These are phyloP conservation scores for Drosophila yooni DNA, from an alignment of 2,888 invertebrate species.

Conservation along the genomic window DNA sequence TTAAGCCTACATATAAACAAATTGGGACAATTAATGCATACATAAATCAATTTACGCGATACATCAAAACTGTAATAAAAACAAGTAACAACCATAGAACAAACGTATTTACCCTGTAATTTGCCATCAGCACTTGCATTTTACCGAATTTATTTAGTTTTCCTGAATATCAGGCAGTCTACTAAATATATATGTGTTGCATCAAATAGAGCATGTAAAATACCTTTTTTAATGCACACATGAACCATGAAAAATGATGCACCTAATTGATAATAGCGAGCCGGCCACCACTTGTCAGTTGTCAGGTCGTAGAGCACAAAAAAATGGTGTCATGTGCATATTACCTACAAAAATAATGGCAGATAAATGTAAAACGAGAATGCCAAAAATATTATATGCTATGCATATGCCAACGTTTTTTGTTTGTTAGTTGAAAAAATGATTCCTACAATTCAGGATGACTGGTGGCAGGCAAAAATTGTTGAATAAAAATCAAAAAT, in stretches of 20 bases:
- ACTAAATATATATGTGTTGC: neutral
- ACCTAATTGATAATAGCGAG: conserved; percentile 57
- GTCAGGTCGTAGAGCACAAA: conserved; percentile 52
- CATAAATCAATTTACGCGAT: conserved; percentile 57
- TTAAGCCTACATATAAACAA: conserved; percentile 37
- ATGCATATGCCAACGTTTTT: conserved; percentile 29
- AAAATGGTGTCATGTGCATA: conserved; percentile 48
- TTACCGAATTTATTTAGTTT: neutral
- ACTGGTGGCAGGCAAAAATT: conserved; percentile 3
- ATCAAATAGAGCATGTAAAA: neutral
- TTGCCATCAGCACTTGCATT: neutral
- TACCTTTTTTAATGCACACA: conserved; percentile 7
- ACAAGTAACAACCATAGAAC: neutral
- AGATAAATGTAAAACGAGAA: conserved; percentile 14
- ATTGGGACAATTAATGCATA: conserved; percentile 55
- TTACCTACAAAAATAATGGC: conserved; percentile 43
- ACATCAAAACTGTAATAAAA: conserved; percentile 6
- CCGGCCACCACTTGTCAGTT: conserved; percentile 44
- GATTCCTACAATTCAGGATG: conserved; percentile 32
- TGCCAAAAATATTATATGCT: conserved; percentile 34
- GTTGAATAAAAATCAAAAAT: conserved; percentile 2
- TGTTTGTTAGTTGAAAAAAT: conserved; percentile 19
- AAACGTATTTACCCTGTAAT: conserved; percentile 8
- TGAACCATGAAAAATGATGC: conserved; percentile 36
- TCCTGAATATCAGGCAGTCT: neutral